Conservation (phyloP, 2,797 vertebrate genomes). For the Peromyscus aztecus region DNA sequence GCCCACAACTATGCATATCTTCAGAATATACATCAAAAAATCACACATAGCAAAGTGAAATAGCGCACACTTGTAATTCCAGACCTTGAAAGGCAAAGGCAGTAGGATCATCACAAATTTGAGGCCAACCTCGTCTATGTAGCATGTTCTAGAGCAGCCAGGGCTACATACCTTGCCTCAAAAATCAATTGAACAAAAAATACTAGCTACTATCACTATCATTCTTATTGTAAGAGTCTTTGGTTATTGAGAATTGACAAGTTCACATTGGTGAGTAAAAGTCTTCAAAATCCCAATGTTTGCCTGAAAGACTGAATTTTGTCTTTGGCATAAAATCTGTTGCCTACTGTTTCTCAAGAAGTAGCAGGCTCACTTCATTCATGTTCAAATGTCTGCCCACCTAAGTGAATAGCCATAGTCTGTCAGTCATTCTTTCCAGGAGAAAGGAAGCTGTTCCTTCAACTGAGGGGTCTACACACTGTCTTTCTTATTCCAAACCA, state of each 20-base stretch:
- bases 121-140: neutral
- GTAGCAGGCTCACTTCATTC: neutral
- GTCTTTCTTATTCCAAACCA: neutral
- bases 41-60: neutral
- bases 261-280: neutral
- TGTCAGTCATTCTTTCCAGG: neutral
- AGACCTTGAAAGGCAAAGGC: neutral
- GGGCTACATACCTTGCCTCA: neutral
- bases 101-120: neutral
- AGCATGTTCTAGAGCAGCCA: neutral
- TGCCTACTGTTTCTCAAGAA: neutral
- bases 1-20: neutral
- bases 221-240: neutral
- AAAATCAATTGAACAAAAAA: neutral
- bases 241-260: neutral
- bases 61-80: neutral
- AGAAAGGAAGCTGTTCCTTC: neutral
- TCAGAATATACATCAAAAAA: neutral
- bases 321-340: neutral
- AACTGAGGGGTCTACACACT: neutral
- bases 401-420: neutral
- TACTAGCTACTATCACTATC: neutral
- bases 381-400: constrained; percentile 10
- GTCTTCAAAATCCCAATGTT: constrained; percentile 4
- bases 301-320: constrained; percentile 27